phyloP scores from a whole-genome alignment of 2,888 invertebrate species.

The Dynastes hyllus region DNA sequence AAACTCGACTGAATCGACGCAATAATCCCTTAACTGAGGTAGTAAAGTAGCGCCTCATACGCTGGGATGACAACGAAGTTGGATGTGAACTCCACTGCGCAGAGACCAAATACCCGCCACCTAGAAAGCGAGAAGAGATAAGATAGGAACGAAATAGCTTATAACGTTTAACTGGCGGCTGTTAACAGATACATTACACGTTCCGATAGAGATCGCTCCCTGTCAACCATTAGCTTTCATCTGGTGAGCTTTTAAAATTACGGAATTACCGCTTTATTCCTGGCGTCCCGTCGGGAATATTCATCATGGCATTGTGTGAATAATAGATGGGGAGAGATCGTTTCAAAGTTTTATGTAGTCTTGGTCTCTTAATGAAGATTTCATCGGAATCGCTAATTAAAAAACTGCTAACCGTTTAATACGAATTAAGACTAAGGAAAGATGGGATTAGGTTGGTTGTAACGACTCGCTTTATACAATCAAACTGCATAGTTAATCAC shows the following conservation, averaged over 20 bases:
- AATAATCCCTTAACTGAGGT: constrained; percentile 22
- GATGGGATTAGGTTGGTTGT: no score
- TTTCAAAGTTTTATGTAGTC: no score
- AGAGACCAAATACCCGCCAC: background rate
- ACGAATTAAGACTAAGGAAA: no score
- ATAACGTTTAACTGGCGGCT: constrained; percentile 41
- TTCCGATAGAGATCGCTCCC: constrained; percentile 24
- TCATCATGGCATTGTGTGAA: constrained; percentile 1
- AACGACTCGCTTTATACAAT: no score
- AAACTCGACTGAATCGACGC: constrained; percentile 23
- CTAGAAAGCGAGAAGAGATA: constrained; percentile 22
- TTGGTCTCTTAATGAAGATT: no score
- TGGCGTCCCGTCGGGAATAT: background rate
- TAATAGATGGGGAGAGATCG: no score
- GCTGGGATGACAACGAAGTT: background rate
- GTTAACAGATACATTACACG: constrained; percentile 44
- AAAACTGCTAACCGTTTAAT: no score
- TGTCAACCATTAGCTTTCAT: constrained; percentile 30
- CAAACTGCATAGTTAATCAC: no score
- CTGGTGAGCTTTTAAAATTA: constrained; percentile 21
- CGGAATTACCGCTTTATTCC: background rate
- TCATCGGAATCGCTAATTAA: no score
- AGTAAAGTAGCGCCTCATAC: constrained; percentile 20
- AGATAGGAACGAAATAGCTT: constrained; percentile 40
- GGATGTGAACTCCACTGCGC: background rate